Percentiles rank a stretch among this genome's conserved stretches.
Conservation (phyloP, 2,797 vertebrate species). For the Ispidina picta region DNA sequence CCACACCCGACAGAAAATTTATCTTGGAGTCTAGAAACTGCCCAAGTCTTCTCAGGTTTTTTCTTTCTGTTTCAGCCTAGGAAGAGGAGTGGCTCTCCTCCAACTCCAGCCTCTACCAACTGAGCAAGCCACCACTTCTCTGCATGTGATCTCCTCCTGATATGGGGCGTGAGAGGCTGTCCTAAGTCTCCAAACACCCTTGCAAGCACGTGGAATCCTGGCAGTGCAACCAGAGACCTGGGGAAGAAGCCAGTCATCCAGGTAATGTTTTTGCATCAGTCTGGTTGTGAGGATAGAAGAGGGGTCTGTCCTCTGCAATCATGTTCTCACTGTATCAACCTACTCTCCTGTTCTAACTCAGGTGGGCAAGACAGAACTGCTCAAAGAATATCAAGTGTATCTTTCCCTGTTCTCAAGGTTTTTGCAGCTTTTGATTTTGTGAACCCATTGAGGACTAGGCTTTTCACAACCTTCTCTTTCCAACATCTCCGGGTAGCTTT, state of each 20-base stretch:
- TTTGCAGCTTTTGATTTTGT: not conserved
- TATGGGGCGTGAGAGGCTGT: not conserved
- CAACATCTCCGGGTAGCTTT: not conserved
- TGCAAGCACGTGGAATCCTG: not conserved
- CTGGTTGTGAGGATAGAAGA: not conserved
- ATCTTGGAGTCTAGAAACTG: not conserved
- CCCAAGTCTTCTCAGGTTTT: not conserved
- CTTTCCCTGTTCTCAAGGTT: not conserved
- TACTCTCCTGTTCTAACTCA: not conserved
- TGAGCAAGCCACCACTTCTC: not conserved
- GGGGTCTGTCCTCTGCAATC: not conserved
- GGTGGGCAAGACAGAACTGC: not conserved
- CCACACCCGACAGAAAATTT: not conserved
- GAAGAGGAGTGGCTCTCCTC: not conserved
- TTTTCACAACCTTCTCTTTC: not conserved
- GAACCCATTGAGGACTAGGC: not conserved
- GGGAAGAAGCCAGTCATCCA: not conserved
- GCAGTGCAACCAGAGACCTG: rapidly evolving
- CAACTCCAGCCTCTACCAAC: not conserved
- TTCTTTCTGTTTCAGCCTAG: not conserved
- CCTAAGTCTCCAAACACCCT: not conserved
- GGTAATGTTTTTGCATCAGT: not conserved
- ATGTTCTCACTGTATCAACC: not conserved
- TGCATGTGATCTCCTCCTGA: not conserved
- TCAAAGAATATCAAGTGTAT: not conserved